Evolutionary conservation across 2,888 invertebrate species (phyloP).

Genomic region (Tiphia femorata): DNA sequence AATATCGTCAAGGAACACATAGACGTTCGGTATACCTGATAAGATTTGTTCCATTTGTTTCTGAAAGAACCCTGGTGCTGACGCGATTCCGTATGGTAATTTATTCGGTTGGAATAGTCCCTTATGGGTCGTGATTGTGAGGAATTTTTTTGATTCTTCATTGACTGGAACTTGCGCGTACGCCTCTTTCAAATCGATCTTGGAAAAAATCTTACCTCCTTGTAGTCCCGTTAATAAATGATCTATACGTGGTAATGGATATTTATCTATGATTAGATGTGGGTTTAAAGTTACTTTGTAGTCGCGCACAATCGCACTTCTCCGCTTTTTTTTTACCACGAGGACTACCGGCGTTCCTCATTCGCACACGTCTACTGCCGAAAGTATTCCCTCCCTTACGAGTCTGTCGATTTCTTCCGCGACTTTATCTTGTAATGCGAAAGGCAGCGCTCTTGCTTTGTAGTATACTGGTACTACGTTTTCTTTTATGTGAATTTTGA

Average conservation of each 20-base stretch:
- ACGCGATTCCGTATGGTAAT: slow-evolving; percentile 13
- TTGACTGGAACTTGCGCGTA: slow-evolving; percentile 21
- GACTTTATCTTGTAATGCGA: slow-evolving; percentile 20
- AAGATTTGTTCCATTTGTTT: slow-evolving; percentile 20
- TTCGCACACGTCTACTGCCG: slow-evolving; percentile 42
- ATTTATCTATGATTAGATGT: too few relatives aligned
- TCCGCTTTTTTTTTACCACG: background rate
- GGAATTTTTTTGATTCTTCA: slow-evolving; percentile 12
- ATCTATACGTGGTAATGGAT: too few relatives aligned
- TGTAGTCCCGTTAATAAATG: background rate
- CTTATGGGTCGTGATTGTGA: slow-evolving; percentile 25
- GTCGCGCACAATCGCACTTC: background rate
- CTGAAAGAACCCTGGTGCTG: slow-evolving; percentile 25
- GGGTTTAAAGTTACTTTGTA: background rate
- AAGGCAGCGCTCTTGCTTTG: slow-evolving; percentile 36
- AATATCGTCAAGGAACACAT: slow-evolving; percentile 32
- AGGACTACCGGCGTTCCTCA: slow-evolving; percentile 17
- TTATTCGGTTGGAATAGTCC: slow-evolving; percentile 17
- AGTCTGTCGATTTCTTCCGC: slow-evolving; percentile 15
- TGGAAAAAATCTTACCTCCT: background rate
- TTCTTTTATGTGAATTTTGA: slow-evolving; percentile 7
- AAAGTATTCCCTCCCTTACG: slow-evolving; percentile 27
- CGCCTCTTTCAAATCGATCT: slow-evolving; percentile 24
- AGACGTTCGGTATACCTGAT: slow-evolving; percentile 22
- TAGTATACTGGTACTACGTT: slow-evolving; percentile 19